Evolutionary conservation across 2,113 vertebrate species (phyloP).

Genomic region (Psettodes erumei): DNA sequence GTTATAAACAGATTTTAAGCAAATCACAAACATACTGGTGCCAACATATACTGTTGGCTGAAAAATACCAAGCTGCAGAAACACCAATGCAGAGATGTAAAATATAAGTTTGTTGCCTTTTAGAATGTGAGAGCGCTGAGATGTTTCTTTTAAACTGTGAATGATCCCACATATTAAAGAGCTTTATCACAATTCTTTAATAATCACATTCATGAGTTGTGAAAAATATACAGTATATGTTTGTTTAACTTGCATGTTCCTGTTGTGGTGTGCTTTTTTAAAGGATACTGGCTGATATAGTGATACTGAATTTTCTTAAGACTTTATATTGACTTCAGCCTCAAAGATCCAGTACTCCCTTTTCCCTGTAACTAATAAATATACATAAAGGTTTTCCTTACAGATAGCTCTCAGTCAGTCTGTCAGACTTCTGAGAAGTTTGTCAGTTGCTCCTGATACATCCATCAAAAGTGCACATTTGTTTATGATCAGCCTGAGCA

Average conservation of each 20-base stretch:
- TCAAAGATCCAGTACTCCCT: neutral
- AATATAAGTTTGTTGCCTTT: too few species aligned
- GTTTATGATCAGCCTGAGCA: neutral
- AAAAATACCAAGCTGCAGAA: too few species aligned
- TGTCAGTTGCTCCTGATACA: neutral
- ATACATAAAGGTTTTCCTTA: neutral
- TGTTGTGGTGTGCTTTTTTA: neutral
- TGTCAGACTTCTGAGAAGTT: neutral
- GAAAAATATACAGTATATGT: too few species aligned
- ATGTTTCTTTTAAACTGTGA: neutral
- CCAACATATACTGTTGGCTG: too few species aligned
- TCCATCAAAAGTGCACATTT: neutral
- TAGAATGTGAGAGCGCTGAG: too few species aligned
- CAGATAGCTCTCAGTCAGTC: neutral
- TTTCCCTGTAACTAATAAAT: neutral
- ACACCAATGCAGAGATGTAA: too few species aligned
- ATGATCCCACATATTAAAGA: neutral
- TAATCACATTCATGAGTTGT: neutral
- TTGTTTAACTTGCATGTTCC: too few species aligned
- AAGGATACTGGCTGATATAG: neutral
- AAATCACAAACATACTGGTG: too few species aligned
- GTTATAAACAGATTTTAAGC: too few species aligned
- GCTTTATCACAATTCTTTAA: neutral
- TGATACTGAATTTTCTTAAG: too few species aligned
- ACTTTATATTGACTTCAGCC: neutral